Base-by-base conservation (phyloP, 2,888 invertebrate genomes). In the Tinea trinotella region DNA sequence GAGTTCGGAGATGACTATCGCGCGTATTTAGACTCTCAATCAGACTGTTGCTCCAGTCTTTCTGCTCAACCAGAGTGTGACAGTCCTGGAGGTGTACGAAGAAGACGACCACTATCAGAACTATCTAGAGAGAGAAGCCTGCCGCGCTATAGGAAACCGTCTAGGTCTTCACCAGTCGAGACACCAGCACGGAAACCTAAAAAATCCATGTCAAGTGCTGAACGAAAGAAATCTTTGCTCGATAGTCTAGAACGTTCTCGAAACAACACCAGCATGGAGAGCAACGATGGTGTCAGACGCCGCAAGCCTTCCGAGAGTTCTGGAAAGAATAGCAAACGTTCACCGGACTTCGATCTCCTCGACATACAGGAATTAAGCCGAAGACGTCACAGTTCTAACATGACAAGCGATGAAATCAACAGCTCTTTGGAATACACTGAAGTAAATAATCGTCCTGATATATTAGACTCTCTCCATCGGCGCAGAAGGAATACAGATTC, bases 1-100 rank as follows among this genome's bases (percentile, higher is more conserved):
- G 95, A 96, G 69, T 95, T 95, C 70, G 95, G 95, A 24, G 96
- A 96, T 74, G 96, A 96, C 78, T 96, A 96, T 79, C 89, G 95
- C 70, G 93, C 93, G 65, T 95, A 92, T 79, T 88, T 96, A 53
- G 96, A 95, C 82, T 95, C 95, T 58, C 95, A 95, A 69, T 96
- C 95, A 0, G 96, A 96, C 79, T 92, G 92, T 71, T 94, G 95
- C 80, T 93, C 93, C 59, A 91, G 92, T 57, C 85, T 92, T 59
- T 93, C 93, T 52, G 92, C 92, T 52, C 89, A 89, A 64, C 85
- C 82, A 17, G 86, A 84, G 56, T 67, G 70, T 62, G 82, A 76
- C 55, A 66, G 61, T 44, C 83, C 83, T 6, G 70, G 71, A 58
- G 74, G 74, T 57, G 71, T 75, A 0, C 70, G 79, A 18, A 66